Percentiles rank a stretch among this genome's conserved stretches.
Evolutionary conservation across 2,797 vertebrate genomes (phyloP).

Genomic region (Aplochiton taeniatus): DNA sequence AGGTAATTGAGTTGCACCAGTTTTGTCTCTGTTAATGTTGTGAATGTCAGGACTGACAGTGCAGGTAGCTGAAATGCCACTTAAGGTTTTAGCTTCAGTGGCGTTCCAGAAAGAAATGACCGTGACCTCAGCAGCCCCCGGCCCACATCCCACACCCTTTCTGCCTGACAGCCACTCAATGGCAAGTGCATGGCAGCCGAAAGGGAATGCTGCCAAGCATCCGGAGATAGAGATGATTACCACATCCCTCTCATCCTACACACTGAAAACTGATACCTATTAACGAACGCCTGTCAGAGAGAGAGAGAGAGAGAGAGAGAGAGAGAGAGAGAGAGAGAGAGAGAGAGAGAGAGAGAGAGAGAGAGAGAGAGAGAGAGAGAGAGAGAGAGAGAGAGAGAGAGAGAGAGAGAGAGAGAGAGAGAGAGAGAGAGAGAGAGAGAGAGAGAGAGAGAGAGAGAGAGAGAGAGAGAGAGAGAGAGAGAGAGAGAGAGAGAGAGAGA

Average conservation of each 20-base stretch:
- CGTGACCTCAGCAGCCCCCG: constrained; percentile 71
- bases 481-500: too few species aligned
- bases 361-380: background rate
- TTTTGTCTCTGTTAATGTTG: constrained; percentile 78
- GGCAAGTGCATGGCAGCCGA: constrained; percentile 77
- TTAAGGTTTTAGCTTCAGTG: constrained; percentile 82
- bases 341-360: constrained; percentile 43
- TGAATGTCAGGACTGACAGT: constrained; percentile 77
- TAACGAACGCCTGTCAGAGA: constrained; percentile 79
- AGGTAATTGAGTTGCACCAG: constrained; percentile 73
- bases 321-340: constrained; percentile 47
- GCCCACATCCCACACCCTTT: constrained; percentile 76
- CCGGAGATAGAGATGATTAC: constrained; percentile 79
- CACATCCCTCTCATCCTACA: constrained; percentile 75
- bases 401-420: constrained; percentile 50
- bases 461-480: too few species aligned
- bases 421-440: constrained; percentile 49
- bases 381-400: constrained; percentile 28
- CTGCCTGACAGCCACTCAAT: constrained; percentile 81
- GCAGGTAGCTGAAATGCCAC: constrained; percentile 80
- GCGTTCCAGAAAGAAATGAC: constrained; percentile 76
- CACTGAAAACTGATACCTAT: constrained; percentile 74
- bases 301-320: constrained; percentile 68
- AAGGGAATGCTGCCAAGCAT: constrained; percentile 69
- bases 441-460: too few species aligned